Conservation (phyloP, 2,797 vertebrate genomes). For the Nothura maculosa region DNA sequence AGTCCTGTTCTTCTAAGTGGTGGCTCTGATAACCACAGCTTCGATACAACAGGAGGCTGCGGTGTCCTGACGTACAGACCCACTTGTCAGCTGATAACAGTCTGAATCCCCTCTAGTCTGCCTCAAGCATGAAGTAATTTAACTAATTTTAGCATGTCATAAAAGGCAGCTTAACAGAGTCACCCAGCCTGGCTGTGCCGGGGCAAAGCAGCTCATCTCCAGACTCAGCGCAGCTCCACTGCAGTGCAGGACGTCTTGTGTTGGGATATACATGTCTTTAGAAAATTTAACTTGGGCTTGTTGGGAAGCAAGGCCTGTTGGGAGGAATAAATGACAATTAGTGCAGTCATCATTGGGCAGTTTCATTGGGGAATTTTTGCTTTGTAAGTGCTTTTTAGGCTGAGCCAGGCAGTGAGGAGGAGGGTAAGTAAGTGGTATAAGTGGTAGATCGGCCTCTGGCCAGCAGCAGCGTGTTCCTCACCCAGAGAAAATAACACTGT, state of each 20-base stretch:
- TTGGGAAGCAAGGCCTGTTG: not conserved
- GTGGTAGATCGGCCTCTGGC: not conserved
- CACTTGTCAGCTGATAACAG: not conserved
- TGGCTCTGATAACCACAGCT: not conserved
- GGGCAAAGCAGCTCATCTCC: not conserved
- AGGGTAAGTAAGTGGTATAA: not conserved
- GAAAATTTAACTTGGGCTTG: not conserved
- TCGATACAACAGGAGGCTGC: not conserved
- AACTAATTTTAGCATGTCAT: not conserved
- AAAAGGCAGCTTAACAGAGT: not conserved
- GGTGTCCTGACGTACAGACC: not conserved
- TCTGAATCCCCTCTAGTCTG: not conserved
- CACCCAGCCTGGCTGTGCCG: not conserved
- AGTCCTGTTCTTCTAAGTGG: not conserved
- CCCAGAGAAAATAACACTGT: not conserved
- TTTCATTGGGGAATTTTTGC: not conserved
- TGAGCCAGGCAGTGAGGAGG: not conserved
- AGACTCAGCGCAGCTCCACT: not conserved
- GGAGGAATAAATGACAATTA: not conserved
- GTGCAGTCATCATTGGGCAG: not conserved
- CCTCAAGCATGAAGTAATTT: not conserved
- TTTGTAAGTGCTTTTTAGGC: not conserved
- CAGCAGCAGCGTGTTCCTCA: not conserved
- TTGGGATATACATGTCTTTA: not conserved
- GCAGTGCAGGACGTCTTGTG: not conserved